A percentile compares a stretch with the other conserved stretches of the same genome.
These are phyloP conservation scores for Tigriopus japonicus DNA, from an alignment of 1,140 invertebrate species.

Conservation along the genomic window DNA sequence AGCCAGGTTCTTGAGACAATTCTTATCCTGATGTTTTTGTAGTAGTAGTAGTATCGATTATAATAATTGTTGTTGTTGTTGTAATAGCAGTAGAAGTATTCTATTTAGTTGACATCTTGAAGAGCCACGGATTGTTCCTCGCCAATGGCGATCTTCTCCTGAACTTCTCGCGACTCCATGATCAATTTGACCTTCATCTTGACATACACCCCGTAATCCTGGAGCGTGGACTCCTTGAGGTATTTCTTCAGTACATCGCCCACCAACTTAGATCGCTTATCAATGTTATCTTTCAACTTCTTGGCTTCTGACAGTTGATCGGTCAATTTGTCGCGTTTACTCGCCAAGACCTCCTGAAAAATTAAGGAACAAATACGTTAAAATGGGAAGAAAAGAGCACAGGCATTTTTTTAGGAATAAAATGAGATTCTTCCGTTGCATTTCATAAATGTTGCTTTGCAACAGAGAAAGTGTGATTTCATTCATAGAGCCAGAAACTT, in stretches of 20 bases:
- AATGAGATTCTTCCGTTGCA: no score
- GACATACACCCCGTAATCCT: constrained; percentile 69
- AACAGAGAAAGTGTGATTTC: no score
- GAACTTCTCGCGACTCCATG: constrained; percentile 60
- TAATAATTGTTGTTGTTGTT: no score
- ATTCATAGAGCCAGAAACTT: no score
- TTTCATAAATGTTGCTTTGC: no score
- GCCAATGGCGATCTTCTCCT: constrained; percentile 66
- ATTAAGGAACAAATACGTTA: constrained; percentile 18
- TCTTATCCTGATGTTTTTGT: no score
- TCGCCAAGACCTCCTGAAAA: constrained; percentile 48
- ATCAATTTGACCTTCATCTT: constrained; percentile 79
- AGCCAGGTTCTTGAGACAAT: no score
- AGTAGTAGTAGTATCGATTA: no score
- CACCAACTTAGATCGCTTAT: constrained; percentile 51
- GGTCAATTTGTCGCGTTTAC: constrained; percentile 53
- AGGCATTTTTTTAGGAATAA: no score
- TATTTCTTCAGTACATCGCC: constrained; percentile 51
- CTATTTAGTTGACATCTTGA: no score
- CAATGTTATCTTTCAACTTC: constrained; percentile 59
- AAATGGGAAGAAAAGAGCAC: no score
- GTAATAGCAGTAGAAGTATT: no score
- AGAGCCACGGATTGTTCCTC: constrained; percentile 41
- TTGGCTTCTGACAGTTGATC: constrained; percentile 68
- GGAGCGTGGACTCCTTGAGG: constrained; percentile 49